Evolutionary conservation across 2,797 vertebrate genomes (phyloP).

Genomic region (Karalla daura): DNA sequence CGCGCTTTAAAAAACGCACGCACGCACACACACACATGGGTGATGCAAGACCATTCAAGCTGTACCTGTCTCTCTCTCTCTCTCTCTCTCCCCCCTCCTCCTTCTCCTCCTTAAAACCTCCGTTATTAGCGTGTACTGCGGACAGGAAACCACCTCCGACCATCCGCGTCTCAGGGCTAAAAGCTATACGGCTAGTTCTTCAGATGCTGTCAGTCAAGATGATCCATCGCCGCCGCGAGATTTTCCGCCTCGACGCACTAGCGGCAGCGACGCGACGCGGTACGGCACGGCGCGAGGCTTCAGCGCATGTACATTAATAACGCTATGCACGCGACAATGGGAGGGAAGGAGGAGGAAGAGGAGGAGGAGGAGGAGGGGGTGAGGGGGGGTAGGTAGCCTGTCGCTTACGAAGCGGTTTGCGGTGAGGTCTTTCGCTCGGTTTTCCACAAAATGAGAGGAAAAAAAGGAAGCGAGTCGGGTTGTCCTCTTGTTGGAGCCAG

Average conservation of each 20-base stretch:
- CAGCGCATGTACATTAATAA: slow-evolving; percentile 57
- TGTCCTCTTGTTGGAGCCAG: slow-evolving; percentile 3
- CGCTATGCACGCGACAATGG: slow-evolving; percentile 18
- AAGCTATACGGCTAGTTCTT: slow-evolving; percentile 72
- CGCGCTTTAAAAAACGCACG: too few species aligned
- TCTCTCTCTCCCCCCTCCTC: too few species aligned
- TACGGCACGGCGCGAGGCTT: too few species aligned
- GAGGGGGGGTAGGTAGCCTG: slow-evolving; percentile 24
- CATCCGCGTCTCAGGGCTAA: slow-evolving; percentile 55
- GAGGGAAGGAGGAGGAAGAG: too few species aligned
- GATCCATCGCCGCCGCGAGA: slow-evolving; percentile 69
- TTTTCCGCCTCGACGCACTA: slow-evolving; percentile 54
- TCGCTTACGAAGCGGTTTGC: too few species aligned
- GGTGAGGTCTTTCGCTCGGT: too few species aligned
- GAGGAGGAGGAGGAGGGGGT: too few species aligned
- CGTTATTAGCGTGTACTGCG: slow-evolving; percentile 41
- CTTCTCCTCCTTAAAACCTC: too few species aligned
- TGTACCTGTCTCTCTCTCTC: slow-evolving; percentile 41
- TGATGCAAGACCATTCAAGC: slow-evolving; percentile 37
- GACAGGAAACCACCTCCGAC: slow-evolving; percentile 50
- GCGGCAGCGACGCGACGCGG: slow-evolving; percentile 37
- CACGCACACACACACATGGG: too few species aligned
- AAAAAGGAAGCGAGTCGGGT: too few species aligned
- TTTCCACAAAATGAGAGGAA: too few species aligned
- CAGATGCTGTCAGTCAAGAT: slow-evolving; percentile 75